phyloP scores from a whole-genome alignment of 2,888 invertebrate species.

The Andrena bucephala region DNA sequence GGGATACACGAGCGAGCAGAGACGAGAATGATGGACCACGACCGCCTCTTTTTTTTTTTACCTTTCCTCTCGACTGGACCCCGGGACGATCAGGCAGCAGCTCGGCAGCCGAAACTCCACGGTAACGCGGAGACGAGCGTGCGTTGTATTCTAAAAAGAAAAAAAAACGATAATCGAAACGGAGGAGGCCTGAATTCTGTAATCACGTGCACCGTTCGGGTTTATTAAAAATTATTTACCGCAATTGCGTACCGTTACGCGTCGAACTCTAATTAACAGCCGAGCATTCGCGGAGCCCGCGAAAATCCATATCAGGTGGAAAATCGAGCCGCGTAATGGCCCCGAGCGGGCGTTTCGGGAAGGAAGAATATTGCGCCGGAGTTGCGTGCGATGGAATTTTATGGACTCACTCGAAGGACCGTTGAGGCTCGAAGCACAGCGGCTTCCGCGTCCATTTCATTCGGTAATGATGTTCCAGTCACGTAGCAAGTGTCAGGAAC shows the following conservation, averaged over 20 bases:
- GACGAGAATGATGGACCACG: constrained; percentile 31
- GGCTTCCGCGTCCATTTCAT: constrained; percentile 39
- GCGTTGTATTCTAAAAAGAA: too few species aligned
- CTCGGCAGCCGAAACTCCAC: too few species aligned
- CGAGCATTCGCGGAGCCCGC: neutral
- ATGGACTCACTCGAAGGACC: constrained; percentile 46
- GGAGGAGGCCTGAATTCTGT: neutral
- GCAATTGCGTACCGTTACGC: constrained; percentile 38
- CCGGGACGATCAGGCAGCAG: too few species aligned
- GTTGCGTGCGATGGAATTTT: constrained; percentile 11
- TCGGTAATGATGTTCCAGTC: constrained; percentile 40
- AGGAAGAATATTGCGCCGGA: neutral
- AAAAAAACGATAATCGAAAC: neutral
- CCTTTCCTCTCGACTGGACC: neutral
- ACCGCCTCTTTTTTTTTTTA: constrained; percentile 6
- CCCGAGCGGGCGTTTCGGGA: neutral
- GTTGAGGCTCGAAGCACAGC: constrained; percentile 27
- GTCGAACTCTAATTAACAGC: constrained; percentile 26
- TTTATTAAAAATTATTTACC: constrained; percentile 19
- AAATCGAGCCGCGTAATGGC: constrained; percentile 7
- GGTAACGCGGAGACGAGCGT: too few species aligned
- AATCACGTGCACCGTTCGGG: neutral
- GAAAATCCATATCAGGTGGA: constrained; percentile 34
- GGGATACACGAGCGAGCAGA: constrained; percentile 51
- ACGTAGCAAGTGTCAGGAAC: constrained; percentile 17